Base-by-base conservation (phyloP, 2,888 invertebrate species). In the Cartodere bifasciata region DNA sequence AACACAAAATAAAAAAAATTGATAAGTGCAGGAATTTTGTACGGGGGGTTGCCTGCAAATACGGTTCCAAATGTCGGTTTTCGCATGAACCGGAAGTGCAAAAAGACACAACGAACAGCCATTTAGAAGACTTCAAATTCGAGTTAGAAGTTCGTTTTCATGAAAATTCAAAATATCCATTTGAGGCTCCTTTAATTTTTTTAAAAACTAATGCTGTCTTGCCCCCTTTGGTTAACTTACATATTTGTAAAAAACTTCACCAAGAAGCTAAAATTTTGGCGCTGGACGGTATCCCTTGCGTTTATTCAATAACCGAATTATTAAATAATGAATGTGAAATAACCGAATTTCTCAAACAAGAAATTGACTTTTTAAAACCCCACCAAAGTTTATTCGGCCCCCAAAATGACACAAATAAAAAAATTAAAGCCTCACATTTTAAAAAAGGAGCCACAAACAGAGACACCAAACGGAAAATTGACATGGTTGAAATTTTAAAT, bases 61-160 rank as follows among this genome's bases (percentile, higher is more conserved):
- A 68, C 58, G 82, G 80, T 6, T 63, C 65, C 24, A 79, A 75
- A 48, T 86, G 86, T 57, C 70, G 74, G 47, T 84, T 79, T 62
- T 67, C 70, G 13, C 85, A 85, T 53, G 67, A 73, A 46, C 56
- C 62, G 17, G 65, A 68, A 25, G 54, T 58, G 35, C 45, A 58
- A 23, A 52, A 55, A 34, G 52, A 51, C 20, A 54, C 56, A 24
- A 20, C 30, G 12, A 50, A 57, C 15, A 55, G 52, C 12, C 59
- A 60, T 46, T 42, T 63, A 52, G 41, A 58, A 42, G 38, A 68
- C 63, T 53, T 53, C 61, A 35, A 47, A 34, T 69, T 81, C 60
- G 67, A 75, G 49, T 60, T 85, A 45, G 85, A 85, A 65, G 65
- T 86, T 44, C 64, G 83, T 42, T 84, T 85, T 60, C 72, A 77